Conservation (phyloP, 2,113 vertebrate genomes). For the Ammodytes dubius region DNA sequence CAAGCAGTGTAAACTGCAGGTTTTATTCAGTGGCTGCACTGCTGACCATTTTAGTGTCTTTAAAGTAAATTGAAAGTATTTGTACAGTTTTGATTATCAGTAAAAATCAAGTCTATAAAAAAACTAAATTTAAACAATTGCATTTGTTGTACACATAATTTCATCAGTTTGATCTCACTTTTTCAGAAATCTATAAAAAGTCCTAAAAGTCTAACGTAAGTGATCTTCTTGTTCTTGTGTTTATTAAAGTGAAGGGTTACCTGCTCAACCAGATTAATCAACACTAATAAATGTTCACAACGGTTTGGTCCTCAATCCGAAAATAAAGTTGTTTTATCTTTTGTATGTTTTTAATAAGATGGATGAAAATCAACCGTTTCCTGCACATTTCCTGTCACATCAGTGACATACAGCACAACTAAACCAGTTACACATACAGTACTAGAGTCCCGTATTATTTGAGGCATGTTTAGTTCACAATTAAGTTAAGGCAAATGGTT, state of each 20-base stretch:
- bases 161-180: constrained; percentile 8
- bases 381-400: not conserved
- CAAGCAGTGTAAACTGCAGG: constrained; percentile 4
- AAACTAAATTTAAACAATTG: constrained; percentile 20
- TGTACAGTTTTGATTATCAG: not conserved
- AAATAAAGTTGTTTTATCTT: constrained; percentile 12
- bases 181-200: constrained; percentile 4
- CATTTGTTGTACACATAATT: constrained; percentile 14
- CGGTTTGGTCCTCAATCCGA: not conserved
- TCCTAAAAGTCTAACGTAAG: not conserved
- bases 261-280: not conserved
- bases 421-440: constrained; percentile 14
- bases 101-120: constrained; percentile 14
- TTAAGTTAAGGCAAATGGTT: constrained; percentile 54
- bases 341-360: constrained; percentile 1
- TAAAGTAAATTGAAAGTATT: constrained; percentile 9
- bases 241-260: not conserved
- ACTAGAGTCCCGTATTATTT: constrained; percentile 6
- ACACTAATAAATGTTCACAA: not conserved
- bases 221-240: not conserved
- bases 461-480: constrained; percentile 28
- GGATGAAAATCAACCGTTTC: constrained; percentile 30
- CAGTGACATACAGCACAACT: not conserved
- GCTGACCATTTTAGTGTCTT: not conserved
- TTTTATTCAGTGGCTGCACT: constrained; percentile 20